These are phyloP conservation scores for Odontamblyopus rebecca DNA, from an alignment of 2,797 vertebrate genomes.

Conservation along the genomic window DNA sequence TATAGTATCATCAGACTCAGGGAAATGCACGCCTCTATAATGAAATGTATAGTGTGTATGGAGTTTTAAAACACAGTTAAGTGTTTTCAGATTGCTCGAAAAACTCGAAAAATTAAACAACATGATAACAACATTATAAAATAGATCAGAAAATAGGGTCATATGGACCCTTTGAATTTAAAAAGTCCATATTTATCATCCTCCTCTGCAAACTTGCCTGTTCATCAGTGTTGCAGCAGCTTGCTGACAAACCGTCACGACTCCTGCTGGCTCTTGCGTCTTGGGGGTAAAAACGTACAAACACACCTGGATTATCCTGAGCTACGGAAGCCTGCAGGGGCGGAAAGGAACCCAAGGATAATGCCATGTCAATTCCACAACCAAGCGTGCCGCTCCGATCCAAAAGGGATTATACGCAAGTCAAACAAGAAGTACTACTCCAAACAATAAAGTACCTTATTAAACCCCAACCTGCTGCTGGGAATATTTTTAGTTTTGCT, in stretches of 20 bases:
- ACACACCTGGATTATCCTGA: slow-evolving; percentile 46
- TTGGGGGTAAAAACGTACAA: slow-evolving; percentile 14
- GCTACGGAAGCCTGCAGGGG: slow-evolving; percentile 24
- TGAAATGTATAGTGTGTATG: no score
- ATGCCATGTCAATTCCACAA: slow-evolving; percentile 47
- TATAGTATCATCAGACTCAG: no score
- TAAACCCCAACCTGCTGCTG: slow-evolving; percentile 70
- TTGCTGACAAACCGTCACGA: slow-evolving; percentile 20
- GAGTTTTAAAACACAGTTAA: no score
- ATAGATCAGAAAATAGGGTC: no score
- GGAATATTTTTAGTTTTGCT: slow-evolving; percentile 69
- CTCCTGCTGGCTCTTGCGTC: slow-evolving; percentile 20
- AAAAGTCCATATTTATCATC: no score
- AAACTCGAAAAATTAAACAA: no score
- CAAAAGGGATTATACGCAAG: slow-evolving; percentile 71
- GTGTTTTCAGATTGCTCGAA: no score
- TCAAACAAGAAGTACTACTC: slow-evolving; percentile 70
- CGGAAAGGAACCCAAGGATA: slow-evolving; percentile 46
- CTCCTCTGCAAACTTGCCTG: no score
- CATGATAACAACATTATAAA: no score
- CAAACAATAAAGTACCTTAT: slow-evolving; percentile 78
- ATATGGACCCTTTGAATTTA: no score
- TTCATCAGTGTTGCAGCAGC: slow-evolving; percentile 11
- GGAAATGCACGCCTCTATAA: no score
- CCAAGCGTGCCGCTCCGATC: slow-evolving; percentile 52